Evolutionary conservation across 2,113 vertebrate species (phyloP).

Genomic region (Andinoacara biseriatus): DNA sequence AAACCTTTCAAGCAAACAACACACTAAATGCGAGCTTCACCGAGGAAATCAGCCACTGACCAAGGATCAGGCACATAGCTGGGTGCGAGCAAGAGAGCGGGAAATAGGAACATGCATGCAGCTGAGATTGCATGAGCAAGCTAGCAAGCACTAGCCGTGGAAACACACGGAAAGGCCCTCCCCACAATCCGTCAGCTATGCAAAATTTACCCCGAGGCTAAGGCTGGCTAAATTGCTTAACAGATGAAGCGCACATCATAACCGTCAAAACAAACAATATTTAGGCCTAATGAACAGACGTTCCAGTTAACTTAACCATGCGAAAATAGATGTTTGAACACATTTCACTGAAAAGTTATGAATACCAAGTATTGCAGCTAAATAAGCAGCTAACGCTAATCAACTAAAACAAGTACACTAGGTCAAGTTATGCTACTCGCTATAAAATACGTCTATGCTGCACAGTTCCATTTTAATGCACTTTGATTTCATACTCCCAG

Average conservation of each 20-base stretch:
- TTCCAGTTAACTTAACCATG: fast-evolving
- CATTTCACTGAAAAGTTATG: not conserved
- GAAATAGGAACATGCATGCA: constrained; percentile 73
- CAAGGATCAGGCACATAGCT: constrained; percentile 30
- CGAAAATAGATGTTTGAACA: not conserved
- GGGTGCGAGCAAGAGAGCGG: constrained; percentile 67
- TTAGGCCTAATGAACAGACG: not conserved
- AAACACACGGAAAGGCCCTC: constrained; percentile 38
- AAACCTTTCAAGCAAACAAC: not conserved
- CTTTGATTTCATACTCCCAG: not conserved
- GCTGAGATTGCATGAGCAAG: constrained; percentile 28
- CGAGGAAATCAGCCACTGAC: not conserved
- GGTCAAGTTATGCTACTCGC: not conserved
- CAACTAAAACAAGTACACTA: not conserved
- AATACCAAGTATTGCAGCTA: not conserved
- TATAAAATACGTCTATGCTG: not conserved
- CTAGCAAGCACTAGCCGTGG: constrained; percentile 36
- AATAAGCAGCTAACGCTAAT: not conserved
- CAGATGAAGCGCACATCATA: not conserved
- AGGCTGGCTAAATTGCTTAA: not conserved
- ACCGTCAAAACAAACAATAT: not conserved
- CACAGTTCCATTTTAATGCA: not conserved
- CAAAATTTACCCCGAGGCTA: not conserved
- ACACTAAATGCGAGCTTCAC: not conserved
- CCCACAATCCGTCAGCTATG: not conserved